Conservation (phyloP, 2,888 invertebrate species). For the Cephus runcator region DNA sequence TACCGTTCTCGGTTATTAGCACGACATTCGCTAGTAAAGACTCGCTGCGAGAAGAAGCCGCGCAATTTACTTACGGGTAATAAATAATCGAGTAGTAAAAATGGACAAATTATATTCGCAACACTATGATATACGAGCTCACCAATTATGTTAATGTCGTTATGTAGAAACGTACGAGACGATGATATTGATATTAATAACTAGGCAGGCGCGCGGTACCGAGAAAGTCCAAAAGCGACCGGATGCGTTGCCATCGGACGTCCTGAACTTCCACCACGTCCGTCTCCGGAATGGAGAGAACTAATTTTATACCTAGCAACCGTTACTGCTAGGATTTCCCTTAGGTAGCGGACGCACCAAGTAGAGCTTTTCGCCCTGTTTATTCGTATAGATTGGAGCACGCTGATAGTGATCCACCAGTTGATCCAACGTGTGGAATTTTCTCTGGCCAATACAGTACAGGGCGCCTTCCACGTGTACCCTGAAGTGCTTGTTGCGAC, state of each 20-base stretch:
- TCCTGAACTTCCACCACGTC: not conserved
- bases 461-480: conserved; percentile 94
- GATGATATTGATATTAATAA: conserved; percentile 46
- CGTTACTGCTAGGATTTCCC: conserved; percentile 63
- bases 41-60: not conserved
- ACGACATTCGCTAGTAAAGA: conserved; percentile 16
- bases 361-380: conserved; percentile 97
- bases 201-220: conserved; percentile 51
- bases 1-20: not conserved
- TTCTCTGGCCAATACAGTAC: conserved; percentile 98
- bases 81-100: conserved; percentile 54
- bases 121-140: conserved; percentile 57
- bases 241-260: conserved; percentile 13
- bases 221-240: conserved; percentile 34
- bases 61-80: conserved; percentile 43
- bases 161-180: conserved; percentile 60
- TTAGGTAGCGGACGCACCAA: conserved; percentile 93
- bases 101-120: conserved; percentile 52
- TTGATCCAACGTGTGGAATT: conserved; percentile 95
- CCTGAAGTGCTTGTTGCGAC: conserved; percentile 98
- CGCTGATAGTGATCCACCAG: conserved; percentile 98
- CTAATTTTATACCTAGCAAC: conserved; percentile 54
- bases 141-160: conserved; percentile 55
- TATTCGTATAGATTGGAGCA: conserved; percentile 98
- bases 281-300: not conserved